Evolutionary conservation across 2,888 invertebrate species (phyloP), one percentile per base, ranked within the genome.

Genomic region (Physocephala rufipes): DNA sequence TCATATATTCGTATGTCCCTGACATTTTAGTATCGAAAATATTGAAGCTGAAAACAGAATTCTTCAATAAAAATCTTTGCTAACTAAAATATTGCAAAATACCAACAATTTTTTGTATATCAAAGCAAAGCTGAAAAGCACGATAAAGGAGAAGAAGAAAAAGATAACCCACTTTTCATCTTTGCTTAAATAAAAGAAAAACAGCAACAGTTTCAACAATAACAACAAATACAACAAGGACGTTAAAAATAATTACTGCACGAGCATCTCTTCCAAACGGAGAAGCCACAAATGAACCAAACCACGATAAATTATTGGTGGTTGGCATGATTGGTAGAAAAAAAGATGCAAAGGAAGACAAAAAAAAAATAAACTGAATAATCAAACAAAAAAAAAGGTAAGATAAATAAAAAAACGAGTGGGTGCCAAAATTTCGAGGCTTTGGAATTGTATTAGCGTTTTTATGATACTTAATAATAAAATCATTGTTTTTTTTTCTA

Each of bases 91-190:
- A 49, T 61, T 59, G 45, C 30, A 67, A 67, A 67, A 67, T 67
- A 67, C 58, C 36, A 43, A 55, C 58, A 51, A 43, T 53, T 30
- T 66, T n/a, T 53, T 19, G n/a, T 28, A 61, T 15, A 67, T 61
- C 67, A 49, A 26, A 30, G 43, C 30, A 24, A 26, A 66, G 30
- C 43, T 4, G 28, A 19, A 36, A 12, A 28, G 63, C 47, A 47
- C 16, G 21, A 51, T 19, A 12, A 65, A n/a, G 65, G 12, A 26
- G 30, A 15, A 21, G 12, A 45, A 63, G 15, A 63, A 47, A 71
- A 67, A 64, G 67, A 67, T 74, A 74, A 74, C 73, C 73, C 70
- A 74, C 70, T 67, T 73, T 71, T 70, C 55, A 63, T 55, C 63
- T 49, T 67, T 45, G 65, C 58, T 61, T 71, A 30, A 36, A 36